Conservation (phyloP, 2,113 vertebrate genomes). For the Camarhynchus parvulus region DNA sequence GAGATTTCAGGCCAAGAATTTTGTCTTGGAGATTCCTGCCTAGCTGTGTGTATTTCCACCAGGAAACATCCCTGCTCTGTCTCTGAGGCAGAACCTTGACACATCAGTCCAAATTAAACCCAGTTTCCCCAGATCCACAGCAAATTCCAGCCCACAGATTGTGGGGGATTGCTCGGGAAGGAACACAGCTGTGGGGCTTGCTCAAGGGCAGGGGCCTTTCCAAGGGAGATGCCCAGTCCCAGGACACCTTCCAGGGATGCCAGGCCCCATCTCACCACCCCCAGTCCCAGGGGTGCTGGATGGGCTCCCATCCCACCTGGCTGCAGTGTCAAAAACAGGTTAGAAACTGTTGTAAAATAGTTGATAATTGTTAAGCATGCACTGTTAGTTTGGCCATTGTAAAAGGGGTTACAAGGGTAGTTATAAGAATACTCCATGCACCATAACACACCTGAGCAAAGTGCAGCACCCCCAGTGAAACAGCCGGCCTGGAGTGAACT, state of each 20-base stretch:
- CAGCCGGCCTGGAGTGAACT: no score
- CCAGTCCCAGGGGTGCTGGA: not conserved
- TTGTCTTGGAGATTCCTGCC: not conserved
- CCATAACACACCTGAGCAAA: no score
- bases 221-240: not conserved
- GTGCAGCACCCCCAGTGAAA: no score
- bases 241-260: not conserved
- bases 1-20: not conserved
- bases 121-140: not conserved
- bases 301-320: accelerated
- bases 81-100: not conserved
- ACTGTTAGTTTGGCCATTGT: no score
- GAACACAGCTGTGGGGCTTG: not conserved
- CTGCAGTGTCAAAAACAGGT: no score
- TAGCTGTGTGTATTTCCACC: not conserved
- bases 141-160: not conserved
- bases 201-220: not conserved
- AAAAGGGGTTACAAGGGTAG: no score
- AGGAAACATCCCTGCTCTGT: not conserved
- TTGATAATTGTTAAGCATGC: no score
- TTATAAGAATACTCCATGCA: no score
- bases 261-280: not conserved
- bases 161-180: not conserved
- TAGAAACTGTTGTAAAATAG: no score
- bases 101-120: not conserved